phyloP scores from a whole-genome alignment of 2,797 vertebrate genomes.

The Cheirogaleus major region DNA sequence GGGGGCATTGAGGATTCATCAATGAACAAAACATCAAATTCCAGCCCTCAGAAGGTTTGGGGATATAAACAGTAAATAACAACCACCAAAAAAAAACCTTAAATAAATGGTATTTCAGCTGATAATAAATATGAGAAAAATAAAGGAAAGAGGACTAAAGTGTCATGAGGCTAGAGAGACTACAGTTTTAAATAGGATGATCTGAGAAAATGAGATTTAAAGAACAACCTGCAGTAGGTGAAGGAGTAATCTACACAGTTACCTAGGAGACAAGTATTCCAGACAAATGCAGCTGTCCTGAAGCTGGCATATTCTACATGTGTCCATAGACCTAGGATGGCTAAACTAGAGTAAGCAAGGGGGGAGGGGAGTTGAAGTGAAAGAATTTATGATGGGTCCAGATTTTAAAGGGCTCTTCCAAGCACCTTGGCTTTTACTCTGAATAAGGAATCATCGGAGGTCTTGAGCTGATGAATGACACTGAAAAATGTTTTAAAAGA shows the following conservation, averaged over 20 bases:
- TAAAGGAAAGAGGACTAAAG: slow-evolving; percentile 4
- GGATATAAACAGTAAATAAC: background rate
- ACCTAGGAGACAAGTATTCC: background rate
- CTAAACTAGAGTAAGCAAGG: background rate
- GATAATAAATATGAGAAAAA: slow-evolving; percentile 4
- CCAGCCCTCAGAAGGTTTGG: background rate
- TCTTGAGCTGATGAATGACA: slow-evolving; percentile 24
- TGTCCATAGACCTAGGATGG: background rate
- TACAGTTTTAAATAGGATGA: slow-evolving; percentile 11
- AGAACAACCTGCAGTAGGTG: background rate
- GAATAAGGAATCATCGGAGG: background rate
- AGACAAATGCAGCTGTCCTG: background rate
- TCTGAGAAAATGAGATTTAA: background rate
- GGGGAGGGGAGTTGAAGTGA: background rate
- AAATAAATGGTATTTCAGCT: background rate
- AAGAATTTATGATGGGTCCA: background rate
- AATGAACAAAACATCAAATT: slow-evolving; percentile 17
- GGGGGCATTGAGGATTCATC: background rate
- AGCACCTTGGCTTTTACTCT: background rate
- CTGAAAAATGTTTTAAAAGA: slow-evolving; percentile 14
- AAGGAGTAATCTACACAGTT: background rate
- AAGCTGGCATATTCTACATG: background rate
- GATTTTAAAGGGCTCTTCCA: background rate
- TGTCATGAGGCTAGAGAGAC: background rate
- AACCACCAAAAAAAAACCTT: background rate